Percentiles rank a stretch among this genome's conserved stretches.
phyloP scores from a whole-genome alignment of 2,113 vertebrate genomes.

The Sarotherodon lohbergeri region DNA sequence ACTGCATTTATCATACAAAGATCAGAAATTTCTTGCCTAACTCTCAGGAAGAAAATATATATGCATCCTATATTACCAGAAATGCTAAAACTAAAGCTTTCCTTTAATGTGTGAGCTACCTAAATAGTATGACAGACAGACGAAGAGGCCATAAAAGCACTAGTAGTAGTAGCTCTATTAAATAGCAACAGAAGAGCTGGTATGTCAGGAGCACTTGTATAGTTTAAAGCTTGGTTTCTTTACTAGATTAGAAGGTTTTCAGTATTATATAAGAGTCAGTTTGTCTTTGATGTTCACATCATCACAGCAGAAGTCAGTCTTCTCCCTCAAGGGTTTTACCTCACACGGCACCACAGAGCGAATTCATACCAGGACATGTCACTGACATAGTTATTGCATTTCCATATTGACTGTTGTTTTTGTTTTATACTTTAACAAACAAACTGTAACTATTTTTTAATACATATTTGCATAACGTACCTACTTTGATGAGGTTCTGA shows the following conservation, averaged over 20 bases:
- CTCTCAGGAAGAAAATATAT: background rate
- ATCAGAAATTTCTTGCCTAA: background rate
- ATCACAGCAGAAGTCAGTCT: background rate
- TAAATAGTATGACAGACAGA: background rate
- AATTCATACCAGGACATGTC: background rate
- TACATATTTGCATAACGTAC: background rate
- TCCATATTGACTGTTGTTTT: background rate
- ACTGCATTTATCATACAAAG: background rate
- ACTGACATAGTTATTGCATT: background rate
- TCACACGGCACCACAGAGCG: background rate
- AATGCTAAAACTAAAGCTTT: background rate
- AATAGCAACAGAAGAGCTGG: background rate
- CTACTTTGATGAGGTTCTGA: background rate
- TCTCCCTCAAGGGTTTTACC: background rate
- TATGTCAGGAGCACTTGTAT: background rate
- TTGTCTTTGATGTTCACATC: constrained; percentile 21
- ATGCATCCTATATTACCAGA: background rate
- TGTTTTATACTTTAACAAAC: background rate
- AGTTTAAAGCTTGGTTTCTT: background rate
- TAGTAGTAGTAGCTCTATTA: background rate
- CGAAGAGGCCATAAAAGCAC: background rate
- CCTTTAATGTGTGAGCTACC: background rate
- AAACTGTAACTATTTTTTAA: background rate
- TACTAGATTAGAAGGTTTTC: background rate
- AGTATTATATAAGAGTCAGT: background rate